Base-by-base conservation (phyloP, 2,113 vertebrate genomes). In the Prietella phreatophila region DNA sequence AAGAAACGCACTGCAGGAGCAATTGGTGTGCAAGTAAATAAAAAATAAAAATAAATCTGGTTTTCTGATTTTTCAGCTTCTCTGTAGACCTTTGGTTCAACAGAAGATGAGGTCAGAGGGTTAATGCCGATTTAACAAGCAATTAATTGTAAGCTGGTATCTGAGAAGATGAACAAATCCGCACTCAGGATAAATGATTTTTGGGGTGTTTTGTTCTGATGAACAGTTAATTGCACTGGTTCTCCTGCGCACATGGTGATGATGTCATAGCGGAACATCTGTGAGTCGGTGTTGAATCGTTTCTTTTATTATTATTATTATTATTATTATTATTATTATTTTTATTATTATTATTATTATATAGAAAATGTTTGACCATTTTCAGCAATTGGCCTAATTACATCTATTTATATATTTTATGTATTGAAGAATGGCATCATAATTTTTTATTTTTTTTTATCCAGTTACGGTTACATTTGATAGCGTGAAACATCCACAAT, bases 81-180 rank as follows among this genome's bases (percentile, higher is more conserved):
- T 79, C 39, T 85, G 78, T 65, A 14, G 55, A 83, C 84, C 39
- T 91, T 88, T 92, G 89, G 86, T 90, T 93, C 90, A 22, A 85
- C 80, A 90, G 87, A 85, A 91, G 93, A 92, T 88, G 84, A 86
- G 92, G 92, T 92, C 91, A 65, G 69, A 84, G 92, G 91, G 91
- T 93, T 94, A 95, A 94, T 91, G 88, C 91, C 89, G 88, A 92
- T 94, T 94, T 94, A 94, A 93, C 92, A 87, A 92, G 92, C 92
- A 92, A 95, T 94, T 95, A 85, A 94, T 94, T 94, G 61, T 88
- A 89, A 90, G 85, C 85, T 88, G 50, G 88, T 82, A 76, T 87
- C 89, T 92, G 67, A 82, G 67, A 91, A 88, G 87, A 83, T 84
- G 89, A 91, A 91, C 90, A 90, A 84, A 36, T 80, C 91, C 90